Percentiles rank a stretch among this genome's conserved stretches.
Evolutionary conservation across 1,140 invertebrate genomes (phyloP).

Genomic region (Laodelphax striatellus): DNA sequence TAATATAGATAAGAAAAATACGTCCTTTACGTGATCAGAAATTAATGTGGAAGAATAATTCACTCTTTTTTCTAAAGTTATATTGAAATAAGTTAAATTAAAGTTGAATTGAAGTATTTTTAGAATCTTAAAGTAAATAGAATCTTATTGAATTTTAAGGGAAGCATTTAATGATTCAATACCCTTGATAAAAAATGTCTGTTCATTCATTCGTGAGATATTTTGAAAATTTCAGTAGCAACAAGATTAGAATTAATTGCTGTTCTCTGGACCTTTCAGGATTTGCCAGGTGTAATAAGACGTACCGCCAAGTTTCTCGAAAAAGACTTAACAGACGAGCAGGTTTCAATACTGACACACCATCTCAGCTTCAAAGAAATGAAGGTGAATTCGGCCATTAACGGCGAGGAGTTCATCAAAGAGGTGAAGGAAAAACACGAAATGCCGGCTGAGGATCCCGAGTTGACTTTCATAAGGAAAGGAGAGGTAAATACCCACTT

Average conservation of each 20-base stretch:
- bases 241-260: neutral
- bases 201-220: no score
- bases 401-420: slow-evolving; percentile 30
- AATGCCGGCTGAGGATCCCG: slow-evolving; percentile 30
- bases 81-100: no score
- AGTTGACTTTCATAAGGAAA: slow-evolving; percentile 44
- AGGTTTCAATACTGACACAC: slow-evolving; percentile 36
- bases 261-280: slow-evolving; percentile 23
- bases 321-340: slow-evolving; percentile 34
- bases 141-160: no score
- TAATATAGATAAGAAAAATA: no score
- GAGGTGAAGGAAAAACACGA: slow-evolving; percentile 34
- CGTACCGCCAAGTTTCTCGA: slow-evolving; percentile 45
- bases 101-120: no score
- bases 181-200: no score
- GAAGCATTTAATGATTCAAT: no score
- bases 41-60: no score
- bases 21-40: no score
- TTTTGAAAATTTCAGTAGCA: neutral
- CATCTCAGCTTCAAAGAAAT: slow-evolving; percentile 58
- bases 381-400: slow-evolving; percentile 57
- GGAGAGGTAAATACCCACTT: slow-evolving; percentile 34
- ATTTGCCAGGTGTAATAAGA: slow-evolving; percentile 44
- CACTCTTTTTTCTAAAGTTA: no score
- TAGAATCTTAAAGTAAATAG: no score